Evolutionary conservation across 2,888 invertebrate species (phyloP).

Genomic region (Margaritifera margaritifera): DNA sequence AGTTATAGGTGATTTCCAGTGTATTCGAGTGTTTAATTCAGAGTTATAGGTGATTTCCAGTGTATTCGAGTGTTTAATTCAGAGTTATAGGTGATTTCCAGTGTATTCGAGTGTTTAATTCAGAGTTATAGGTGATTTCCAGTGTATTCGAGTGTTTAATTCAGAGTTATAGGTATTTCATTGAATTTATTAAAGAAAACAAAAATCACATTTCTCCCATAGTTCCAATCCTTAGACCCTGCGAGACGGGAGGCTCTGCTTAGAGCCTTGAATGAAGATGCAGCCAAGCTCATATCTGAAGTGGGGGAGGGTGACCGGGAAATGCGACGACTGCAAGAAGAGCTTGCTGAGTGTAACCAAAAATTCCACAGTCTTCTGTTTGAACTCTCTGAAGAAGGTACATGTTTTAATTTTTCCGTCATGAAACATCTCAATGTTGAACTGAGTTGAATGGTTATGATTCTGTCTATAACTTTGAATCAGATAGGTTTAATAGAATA

Average conservation of each 20-base stretch:
- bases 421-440: no score
- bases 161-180: not conserved
- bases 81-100: no score
- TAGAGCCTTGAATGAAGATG: constrained; percentile 94
- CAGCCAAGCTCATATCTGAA: constrained; percentile 94
- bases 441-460: no score
- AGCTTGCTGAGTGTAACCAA: constrained; percentile 96
- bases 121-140: no score
- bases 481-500: no score
- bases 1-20: no score
- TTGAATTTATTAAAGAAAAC: not conserved
- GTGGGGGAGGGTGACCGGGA: constrained; percentile 85
- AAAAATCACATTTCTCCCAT: constrained; percentile 16
- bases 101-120: no score
- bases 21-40: no score
- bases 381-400: constrained; percentile 78
- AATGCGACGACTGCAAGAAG: constrained; percentile 86
- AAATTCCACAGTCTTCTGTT: constrained; percentile 94
- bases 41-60: no score
- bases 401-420: not conserved
- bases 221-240: constrained; percentile 96
- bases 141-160: no score
- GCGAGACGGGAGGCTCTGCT: constrained; percentile 94
- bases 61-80: no score
- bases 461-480: no score